Evolutionary conservation across 2,113 vertebrate genomes (phyloP), one percentile per base, ranked within the genome.

Genomic region (Megaceryle maxima): DNA sequence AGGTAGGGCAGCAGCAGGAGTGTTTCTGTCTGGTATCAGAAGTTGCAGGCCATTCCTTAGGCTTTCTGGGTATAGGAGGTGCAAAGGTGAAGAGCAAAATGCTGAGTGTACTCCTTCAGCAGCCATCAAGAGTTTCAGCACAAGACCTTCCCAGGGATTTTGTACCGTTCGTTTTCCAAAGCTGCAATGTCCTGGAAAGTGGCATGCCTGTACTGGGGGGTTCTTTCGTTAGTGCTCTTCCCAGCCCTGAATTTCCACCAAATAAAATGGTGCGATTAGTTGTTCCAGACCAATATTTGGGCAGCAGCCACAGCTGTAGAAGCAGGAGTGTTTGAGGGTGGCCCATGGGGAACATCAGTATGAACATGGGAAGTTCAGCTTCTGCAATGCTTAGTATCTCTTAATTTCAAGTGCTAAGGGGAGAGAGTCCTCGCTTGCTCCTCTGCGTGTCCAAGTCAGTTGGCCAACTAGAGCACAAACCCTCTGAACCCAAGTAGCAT

Each of bases 131-230:
- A 0, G 0, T 82, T 91, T 78, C 10, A 8, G 13, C 64, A 18
- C 29, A 75, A 63, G 62, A 66, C 59, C 18, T 63, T 43, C 56
- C 69, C 22, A 22, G 20, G 21, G 78, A 20, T 46, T 83, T n/a
- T 31, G 7, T 78, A 10, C 20, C 60, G 16, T 33, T 73, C 1
- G 0, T 94, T 86, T 93, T 59, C 63, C 56, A 48, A 60, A 62
- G 44, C 57, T 50, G 29, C 33, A 7, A 0, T 19, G 31, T 79
- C 56, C 56, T n/a, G 21, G 17, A 13, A 48, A 67, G 53, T 17
- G 10, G 15, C 67, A 46, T 5, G 9, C 5, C 16, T 1, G 0
- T 48, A 41, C 5, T 7, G 3, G 20, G 44, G 4, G 1, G 1
- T 35, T 51, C 39, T 64, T 76, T 46, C 28, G 29, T 44, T 59